Evolutionary conservation across 2,888 invertebrate genomes (phyloP).

Genomic region (Lasius fuliginosus): DNA sequence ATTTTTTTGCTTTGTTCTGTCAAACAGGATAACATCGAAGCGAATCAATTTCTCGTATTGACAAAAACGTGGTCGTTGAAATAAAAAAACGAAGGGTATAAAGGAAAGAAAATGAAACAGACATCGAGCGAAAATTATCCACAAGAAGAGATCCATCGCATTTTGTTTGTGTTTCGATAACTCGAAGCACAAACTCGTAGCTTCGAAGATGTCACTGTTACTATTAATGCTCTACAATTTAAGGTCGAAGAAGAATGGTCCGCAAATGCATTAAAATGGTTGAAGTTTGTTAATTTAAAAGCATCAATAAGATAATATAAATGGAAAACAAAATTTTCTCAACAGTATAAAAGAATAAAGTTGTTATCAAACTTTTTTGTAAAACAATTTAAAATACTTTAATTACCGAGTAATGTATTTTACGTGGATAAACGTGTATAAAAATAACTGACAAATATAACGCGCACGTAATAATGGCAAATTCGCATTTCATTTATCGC

Average conservation of each 20-base stretch:
- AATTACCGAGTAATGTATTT: slow-evolving; percentile 1
- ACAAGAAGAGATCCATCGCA: not conserved
- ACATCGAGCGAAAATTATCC: slow-evolving; percentile 32
- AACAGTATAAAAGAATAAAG: not conserved
- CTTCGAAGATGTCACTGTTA: not conserved
- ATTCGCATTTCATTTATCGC: slow-evolving; percentile 18
- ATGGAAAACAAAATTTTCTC: not conserved
- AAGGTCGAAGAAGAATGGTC: not conserved
- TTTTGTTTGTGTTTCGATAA: slow-evolving; percentile 23
- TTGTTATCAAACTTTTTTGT: not conserved
- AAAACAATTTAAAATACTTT: slow-evolving; percentile 18
- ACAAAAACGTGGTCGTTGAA: slow-evolving; percentile 30
- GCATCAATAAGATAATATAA: slow-evolving; percentile 2
- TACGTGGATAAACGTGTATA: not conserved
- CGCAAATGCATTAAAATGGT: not conserved
- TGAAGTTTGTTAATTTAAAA: not conserved
- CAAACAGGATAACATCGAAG: slow-evolving; percentile 14
- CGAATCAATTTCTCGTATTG: slow-evolving; percentile 36
- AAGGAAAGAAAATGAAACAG: slow-evolving; percentile 3
- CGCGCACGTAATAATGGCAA: slow-evolving; percentile 16
- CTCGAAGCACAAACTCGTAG: not conserved
- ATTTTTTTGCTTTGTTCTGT: slow-evolving; percentile 23
- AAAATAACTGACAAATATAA: not conserved
- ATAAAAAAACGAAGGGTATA: slow-evolving; percentile 5
- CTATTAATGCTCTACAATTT: not conserved